These are phyloP conservation scores for Dinocampus coccinellae DNA, from an alignment of 2,888 invertebrate species.

Conservation along the genomic window DNA sequence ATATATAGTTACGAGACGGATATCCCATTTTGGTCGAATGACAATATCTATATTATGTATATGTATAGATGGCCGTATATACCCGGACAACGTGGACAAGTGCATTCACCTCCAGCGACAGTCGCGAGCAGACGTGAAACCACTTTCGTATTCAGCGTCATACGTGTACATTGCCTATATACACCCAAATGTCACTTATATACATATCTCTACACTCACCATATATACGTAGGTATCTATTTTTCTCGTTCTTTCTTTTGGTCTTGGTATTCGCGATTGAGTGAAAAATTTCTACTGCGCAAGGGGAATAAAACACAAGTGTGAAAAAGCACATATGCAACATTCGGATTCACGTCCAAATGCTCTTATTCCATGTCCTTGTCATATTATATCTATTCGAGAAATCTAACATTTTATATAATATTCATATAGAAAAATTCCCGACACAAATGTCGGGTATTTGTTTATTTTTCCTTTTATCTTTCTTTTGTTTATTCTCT, in stretches of 20 bases:
- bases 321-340: not conserved
- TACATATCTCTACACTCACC: not conserved
- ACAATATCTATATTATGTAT: conserved; percentile 29
- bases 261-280: conserved; percentile 18
- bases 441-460: not conserved
- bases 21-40: conserved; percentile 46
- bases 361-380: conserved; percentile 14
- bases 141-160: conserved; percentile 48
- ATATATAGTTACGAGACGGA: conserved; percentile 43
- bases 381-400: conserved; percentile 19
- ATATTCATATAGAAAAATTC: conserved; percentile 3
- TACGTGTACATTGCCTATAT: conserved; percentile 32
- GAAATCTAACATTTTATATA: conserved; percentile 7
- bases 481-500: not conserved
- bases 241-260: conserved; percentile 4
- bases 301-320: conserved; percentile 4
- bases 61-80: conserved; percentile 18
- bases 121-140: conserved; percentile 34
- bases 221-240: conserved; percentile 11
- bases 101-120: conserved; percentile 47
- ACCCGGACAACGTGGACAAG: conserved; percentile 44
- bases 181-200: not conserved
- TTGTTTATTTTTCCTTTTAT: not conserved
- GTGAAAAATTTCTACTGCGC: conserved; percentile 32
- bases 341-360: conserved; percentile 20